Base-by-base conservation (phyloP, 2,888 invertebrate species). In the Chrysina gloriosa region DNA sequence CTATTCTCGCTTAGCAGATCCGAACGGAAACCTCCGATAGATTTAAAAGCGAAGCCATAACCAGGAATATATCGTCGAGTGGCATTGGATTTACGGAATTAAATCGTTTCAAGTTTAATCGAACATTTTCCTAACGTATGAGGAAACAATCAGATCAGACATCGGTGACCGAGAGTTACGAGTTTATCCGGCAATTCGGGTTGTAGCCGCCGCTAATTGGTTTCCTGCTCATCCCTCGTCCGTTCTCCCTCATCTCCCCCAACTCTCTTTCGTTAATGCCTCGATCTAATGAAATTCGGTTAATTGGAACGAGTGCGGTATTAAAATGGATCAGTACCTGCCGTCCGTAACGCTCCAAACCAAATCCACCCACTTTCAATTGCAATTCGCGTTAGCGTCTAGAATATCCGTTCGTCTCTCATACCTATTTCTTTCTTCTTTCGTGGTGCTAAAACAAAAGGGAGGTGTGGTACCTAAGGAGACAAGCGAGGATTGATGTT, bases 261-360 rank as follows among this genome's bases (percentile, higher is more conserved):
- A 21, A 16, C 65, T 61, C 58, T 58, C 58, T 39, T 58, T 42
- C 58, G 65, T 58, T 68, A 72, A 70, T 63, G 69, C 70, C 72
- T 14, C 72, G 71, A 72, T 76, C 76, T 77, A 77, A 77, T 76
- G 76, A 77, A 77, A 76, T 72, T 73, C 73, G 71, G 75, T 77
- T 77, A 77, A 77, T 77, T 76, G 77, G 76, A 77, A 76, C 75
- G 76, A 76, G 76, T 76, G 73, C 71, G 77, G 73, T 75, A 76
- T 76, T 75, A 76, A 74, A 76, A 76, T 72, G 73, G 76, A 73
- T 76, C 76, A 74, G 73, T 74, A 74, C 74, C 75, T 74, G 72
- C 70, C 65, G 9, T 31, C 58, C n/a, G n/a, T n/a, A n/a, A 11
- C 25, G 16, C 11, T 5, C 39, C 23, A n/a, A n/a, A n/a, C n/a